These are phyloP conservation scores for Pocillopora verrucosa DNA, from an alignment of 64 coral and sea anemone species.

Conservation along the genomic window DNA sequence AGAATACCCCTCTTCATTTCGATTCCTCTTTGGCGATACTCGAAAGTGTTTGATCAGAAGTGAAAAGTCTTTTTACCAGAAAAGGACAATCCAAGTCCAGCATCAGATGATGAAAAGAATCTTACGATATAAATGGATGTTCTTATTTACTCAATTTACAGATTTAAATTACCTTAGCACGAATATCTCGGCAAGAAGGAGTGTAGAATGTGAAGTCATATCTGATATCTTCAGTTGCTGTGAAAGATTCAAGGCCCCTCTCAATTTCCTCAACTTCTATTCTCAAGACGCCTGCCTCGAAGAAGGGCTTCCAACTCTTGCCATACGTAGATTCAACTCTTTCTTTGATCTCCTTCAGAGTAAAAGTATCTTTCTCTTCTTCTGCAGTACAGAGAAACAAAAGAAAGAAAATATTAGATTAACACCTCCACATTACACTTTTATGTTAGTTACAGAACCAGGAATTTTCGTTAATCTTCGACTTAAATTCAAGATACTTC, in stretches of 20 bases:
- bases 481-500: no score
- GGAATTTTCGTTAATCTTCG: no score
- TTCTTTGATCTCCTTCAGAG: conserved; percentile 11
- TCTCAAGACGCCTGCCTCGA: not conserved
- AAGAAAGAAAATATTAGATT: not conserved
- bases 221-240: conserved; percentile 12
- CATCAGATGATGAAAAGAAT: no score
- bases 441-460: not conserved
- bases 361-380: conserved; percentile 6
- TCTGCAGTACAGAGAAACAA: not conserved
- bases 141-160: no score
- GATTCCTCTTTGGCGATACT: no score
- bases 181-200: not conserved
- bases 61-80: no score
- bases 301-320: not conserved
- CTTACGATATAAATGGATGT: no score
- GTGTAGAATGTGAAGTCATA: conserved; percentile 14
- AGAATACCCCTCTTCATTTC: no score
- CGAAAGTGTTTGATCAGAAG: no score
- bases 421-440: not conserved
- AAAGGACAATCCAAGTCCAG: no score
- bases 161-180: conserved; percentile 1
- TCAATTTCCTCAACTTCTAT: conserved; percentile 12
- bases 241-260: not conserved
- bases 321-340: not conserved